phyloP scores from a whole-genome alignment of 1,140 invertebrate genomes.

The Cheumatopsyche charites region DNA sequence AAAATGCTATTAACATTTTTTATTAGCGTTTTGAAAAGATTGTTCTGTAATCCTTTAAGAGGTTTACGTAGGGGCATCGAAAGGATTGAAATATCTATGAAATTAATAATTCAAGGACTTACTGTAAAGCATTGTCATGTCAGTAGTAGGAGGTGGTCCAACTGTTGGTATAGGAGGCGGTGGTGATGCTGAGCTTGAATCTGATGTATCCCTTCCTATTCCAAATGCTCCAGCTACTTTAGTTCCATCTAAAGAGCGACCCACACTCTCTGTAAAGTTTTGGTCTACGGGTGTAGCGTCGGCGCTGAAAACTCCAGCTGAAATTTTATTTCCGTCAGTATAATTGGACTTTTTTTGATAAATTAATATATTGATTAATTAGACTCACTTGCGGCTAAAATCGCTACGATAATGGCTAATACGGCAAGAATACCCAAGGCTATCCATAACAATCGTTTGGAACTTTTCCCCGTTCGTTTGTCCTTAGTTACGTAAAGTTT shows the following conservation, averaged over 20 bases:
- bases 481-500: constrained; percentile 82
- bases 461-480: constrained; percentile 71
- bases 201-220: constrained; percentile 8
- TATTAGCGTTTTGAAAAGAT: too few species aligned
- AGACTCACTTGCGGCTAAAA: constrained; percentile 72
- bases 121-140: constrained; percentile 41
- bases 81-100: too few species aligned
- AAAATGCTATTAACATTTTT: too few species aligned
- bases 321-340: constrained; percentile 8
- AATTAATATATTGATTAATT: too few species aligned
- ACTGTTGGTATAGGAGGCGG: constrained; percentile 25
- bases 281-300: constrained; percentile 38
- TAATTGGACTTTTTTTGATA: too few species aligned
- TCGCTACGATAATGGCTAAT: constrained; percentile 69
- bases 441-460: constrained; percentile 70
- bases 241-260: constrained; percentile 31
- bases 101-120: constrained; percentile 7
- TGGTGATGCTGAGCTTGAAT: constrained; percentile 6
- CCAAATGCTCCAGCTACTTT: constrained; percentile 24
- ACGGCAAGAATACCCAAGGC: constrained; percentile 63
- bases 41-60: too few species aligned
- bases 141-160: constrained; percentile 41
- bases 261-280: constrained; percentile 34
- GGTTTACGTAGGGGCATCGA: too few species aligned
- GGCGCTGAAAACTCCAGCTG: constrained; percentile 41